Evolutionary conservation across 2,888 invertebrate species (phyloP).

Genomic region (Artemia sinica): DNA sequence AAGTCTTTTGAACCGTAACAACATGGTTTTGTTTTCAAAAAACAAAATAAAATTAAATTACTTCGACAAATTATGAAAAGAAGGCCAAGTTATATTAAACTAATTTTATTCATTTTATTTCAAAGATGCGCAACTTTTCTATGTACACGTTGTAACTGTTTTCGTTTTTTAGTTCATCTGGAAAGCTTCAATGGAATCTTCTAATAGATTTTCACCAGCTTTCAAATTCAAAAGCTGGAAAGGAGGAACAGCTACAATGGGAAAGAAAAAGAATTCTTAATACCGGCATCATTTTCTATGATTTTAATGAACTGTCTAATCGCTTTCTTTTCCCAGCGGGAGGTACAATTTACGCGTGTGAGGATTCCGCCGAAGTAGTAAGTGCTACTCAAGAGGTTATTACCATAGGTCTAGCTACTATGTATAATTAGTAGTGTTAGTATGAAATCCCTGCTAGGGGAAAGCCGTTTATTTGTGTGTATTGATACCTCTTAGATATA

Average conservation of each 20-base stretch:
- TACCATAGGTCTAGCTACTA: no score
- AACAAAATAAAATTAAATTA: no score
- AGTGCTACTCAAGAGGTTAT: constrained; percentile 26
- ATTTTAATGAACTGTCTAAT: constrained; percentile 60
- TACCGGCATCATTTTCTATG: constrained; percentile 86
- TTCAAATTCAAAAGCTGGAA: constrained; percentile 45
- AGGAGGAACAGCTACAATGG: constrained; percentile 76
- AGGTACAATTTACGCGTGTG: constrained; percentile 68
- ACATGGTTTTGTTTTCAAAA: no score
- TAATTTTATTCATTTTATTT: no score
- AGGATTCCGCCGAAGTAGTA: constrained; percentile 52
- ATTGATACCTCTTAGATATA: no score
- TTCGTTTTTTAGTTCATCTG: neutral
- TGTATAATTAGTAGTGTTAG: no score
- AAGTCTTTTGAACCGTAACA: no score
- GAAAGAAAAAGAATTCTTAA: constrained; percentile 78
- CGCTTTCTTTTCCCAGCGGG: constrained; percentile 79
- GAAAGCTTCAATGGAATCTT: constrained; percentile 5
- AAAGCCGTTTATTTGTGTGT: no score
- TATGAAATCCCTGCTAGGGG: no score
- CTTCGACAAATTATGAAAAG: no score
- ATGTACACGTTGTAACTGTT: constrained; percentile 5
- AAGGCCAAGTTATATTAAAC: no score
- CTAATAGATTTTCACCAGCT: constrained; percentile 28
- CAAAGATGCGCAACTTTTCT: neutral